These are phyloP conservation scores for Squalus acanthias DNA, from an alignment of 2,797 vertebrate genomes.

Conservation along the genomic window DNA sequence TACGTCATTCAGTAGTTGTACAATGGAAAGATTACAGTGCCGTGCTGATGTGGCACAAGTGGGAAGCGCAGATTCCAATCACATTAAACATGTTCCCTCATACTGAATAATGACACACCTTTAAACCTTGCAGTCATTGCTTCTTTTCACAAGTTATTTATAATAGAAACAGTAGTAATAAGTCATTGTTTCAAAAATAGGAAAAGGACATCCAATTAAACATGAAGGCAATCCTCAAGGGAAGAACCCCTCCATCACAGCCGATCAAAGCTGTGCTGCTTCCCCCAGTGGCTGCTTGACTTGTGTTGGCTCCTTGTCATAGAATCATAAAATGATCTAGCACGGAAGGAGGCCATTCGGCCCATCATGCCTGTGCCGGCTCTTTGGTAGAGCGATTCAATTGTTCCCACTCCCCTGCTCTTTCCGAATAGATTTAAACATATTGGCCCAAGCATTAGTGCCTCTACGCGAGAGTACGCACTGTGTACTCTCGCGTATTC, in stretches of 20 bases:
- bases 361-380: too few species aligned
- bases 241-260: neutral
- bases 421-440: too few species aligned
- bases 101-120: neutral
- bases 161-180: neutral
- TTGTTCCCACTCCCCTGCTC: too few species aligned
- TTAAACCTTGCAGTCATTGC: neutral
- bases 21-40: neutral
- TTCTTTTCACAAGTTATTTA: neutral
- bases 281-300: neutral
- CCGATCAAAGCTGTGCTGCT: neutral
- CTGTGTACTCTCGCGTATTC: too few species aligned
- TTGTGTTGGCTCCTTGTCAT: neutral
- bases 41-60: neutral
- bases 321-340: neutral
- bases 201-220: neutral
- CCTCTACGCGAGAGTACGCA: too few species aligned
- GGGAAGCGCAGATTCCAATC: neutral
- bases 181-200: neutral
- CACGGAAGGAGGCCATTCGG: too few species aligned
- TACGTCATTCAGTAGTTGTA: neutral
- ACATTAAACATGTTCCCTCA: neutral
- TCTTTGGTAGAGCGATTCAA: too few species aligned
- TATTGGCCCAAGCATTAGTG: too few species aligned
- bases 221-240: neutral